Evolutionary conservation across 2,888 invertebrate genomes (phyloP).

Genomic region (Diarsia dahlii): DNA sequence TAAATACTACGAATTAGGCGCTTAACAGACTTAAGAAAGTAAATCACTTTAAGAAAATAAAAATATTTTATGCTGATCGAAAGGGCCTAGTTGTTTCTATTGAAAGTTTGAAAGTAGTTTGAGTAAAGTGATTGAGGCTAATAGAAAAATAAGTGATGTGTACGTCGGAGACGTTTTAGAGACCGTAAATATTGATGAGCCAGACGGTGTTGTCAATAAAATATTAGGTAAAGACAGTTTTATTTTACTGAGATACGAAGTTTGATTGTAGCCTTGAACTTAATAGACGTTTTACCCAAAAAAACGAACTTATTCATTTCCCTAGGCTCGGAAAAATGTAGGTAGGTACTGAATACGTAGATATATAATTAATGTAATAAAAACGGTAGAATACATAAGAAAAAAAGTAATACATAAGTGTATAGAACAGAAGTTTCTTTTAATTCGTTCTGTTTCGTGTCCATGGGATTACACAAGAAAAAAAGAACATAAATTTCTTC

Average conservation of each 20-base stretch:
- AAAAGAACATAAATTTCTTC: no score
- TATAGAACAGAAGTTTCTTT: neutral
- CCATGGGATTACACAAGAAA: neutral
- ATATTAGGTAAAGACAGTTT: constrained; percentile 2
- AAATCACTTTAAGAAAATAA: neutral
- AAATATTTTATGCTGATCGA: constrained; percentile 7
- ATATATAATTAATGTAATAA: no score
- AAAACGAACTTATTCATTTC: no score
- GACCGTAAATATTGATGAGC: constrained; percentile 19
- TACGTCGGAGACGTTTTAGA: neutral
- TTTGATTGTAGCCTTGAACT: neutral
- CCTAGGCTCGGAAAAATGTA: no score
- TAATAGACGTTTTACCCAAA: no score
- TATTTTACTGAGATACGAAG: neutral
- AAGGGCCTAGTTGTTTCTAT: neutral
- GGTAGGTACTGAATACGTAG: no score
- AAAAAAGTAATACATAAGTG: no score
- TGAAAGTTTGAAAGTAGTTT: constrained; percentile 5
- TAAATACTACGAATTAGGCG: neutral
- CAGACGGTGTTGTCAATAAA: constrained; percentile 10
- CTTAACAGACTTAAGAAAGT: neutral
- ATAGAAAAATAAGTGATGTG: constrained; percentile 34
- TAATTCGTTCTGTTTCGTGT: neutral
- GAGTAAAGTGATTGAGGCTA: constrained; percentile 14
- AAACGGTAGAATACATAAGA: no score